Percentiles rank a stretch among this genome's conserved stretches.
phyloP scores from a whole-genome alignment of 2,888 invertebrate genomes.

The Bruchidius siliquastri region DNA sequence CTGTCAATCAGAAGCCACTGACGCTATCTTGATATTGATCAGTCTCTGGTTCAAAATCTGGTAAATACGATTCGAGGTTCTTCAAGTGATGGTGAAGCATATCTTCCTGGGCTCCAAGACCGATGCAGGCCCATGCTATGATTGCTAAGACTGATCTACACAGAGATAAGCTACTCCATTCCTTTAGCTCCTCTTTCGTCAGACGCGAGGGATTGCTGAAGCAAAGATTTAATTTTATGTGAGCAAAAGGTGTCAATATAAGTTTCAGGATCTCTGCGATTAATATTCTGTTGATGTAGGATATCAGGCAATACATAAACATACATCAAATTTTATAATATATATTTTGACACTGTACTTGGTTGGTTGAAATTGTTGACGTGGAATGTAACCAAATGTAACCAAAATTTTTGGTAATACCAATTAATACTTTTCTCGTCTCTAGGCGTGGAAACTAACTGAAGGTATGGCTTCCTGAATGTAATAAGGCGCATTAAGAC shows the following conservation, averaged over 20 bases:
- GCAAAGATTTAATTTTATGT: neutral
- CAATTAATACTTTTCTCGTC: too few relatives aligned
- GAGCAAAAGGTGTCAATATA: neutral
- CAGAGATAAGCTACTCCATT: neutral
- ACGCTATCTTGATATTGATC: neutral
- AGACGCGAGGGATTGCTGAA: neutral
- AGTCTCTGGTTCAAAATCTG: neutral
- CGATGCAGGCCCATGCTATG: neutral
- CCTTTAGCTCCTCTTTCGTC: neutral
- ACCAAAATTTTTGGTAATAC: too few relatives aligned
- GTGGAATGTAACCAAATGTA: too few relatives aligned
- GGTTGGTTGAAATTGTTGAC: too few relatives aligned
- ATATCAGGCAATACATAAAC: too few relatives aligned
- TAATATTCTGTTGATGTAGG: too few relatives aligned
- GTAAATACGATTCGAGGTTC: neutral
- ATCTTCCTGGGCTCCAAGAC: neutral
- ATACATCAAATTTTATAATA: too few relatives aligned
- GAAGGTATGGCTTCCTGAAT: too few relatives aligned
- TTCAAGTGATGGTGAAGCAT: neutral
- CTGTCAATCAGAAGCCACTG: neutral
- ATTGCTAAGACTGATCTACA: neutral
- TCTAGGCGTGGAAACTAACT: too few relatives aligned
- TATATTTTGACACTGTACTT: too few relatives aligned
- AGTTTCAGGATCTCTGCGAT: too few relatives aligned
- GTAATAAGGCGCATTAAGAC: too few relatives aligned